Evolutionary conservation across 2,113 vertebrate genomes (phyloP).

Genomic region (Paedocypris sp.): DNA sequence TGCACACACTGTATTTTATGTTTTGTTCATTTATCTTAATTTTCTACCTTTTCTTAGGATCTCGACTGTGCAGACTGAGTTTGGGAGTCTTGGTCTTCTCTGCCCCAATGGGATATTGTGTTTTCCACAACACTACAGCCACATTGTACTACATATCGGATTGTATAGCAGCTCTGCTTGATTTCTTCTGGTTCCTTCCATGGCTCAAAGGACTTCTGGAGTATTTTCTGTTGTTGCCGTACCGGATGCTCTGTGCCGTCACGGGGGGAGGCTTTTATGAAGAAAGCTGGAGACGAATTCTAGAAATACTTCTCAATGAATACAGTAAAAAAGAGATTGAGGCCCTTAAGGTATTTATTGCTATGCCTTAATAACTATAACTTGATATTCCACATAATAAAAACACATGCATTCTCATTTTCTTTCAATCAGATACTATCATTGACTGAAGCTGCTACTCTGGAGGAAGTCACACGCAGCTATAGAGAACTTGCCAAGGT

Average conservation of each 20-base stretch:
- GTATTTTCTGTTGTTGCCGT: constrained; percentile 68
- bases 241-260: constrained; percentile 51
- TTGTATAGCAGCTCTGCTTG: constrained; percentile 60
- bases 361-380: too few species aligned
- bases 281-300: constrained; percentile 70
- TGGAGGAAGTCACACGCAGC: constrained; percentile 67
- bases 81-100: constrained; percentile 73
- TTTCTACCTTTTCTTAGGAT: constrained; percentile 42
- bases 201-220: constrained; percentile 60
- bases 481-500: constrained; percentile 71
- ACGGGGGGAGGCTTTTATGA: constrained; percentile 56
- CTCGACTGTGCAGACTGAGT: constrained; percentile 65
- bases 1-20: too few species aligned
- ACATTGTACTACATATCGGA: constrained; percentile 63
- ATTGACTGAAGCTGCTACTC: constrained; percentile 54
- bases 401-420: too few species aligned
- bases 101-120: constrained; percentile 63
- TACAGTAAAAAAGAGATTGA: constrained; percentile 59
- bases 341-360: constrained; percentile 75
- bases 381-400: too few species aligned
- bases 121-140: constrained; percentile 67
- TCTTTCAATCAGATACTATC: constrained; percentile 62
- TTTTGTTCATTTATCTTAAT: background rate
- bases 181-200: constrained; percentile 71
- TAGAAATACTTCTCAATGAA: constrained; percentile 67